A percentile compares a stretch with the other conserved stretches of the same genome.
Evolutionary conservation across 2,888 invertebrate species (phyloP).

Genomic region (Alcis repandata): DNA sequence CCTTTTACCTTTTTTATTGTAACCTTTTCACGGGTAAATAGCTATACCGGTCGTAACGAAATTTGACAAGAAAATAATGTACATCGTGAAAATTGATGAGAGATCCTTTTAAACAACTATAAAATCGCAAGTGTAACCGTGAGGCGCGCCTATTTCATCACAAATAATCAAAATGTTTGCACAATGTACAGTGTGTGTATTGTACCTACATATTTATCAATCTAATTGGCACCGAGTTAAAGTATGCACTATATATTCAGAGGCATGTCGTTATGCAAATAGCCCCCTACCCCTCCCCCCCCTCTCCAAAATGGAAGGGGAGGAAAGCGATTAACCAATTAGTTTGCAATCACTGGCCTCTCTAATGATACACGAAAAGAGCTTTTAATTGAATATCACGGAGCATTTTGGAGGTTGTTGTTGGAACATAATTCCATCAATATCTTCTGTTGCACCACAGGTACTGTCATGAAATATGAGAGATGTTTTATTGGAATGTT

Average conservation of each 20-base stretch:
- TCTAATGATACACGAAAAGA: slow-evolving; percentile 25
- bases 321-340: slow-evolving; percentile 25
- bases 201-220: not conserved
- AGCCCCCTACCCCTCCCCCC: not conserved
- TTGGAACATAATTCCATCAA: not conserved
- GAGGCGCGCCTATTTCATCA: not conserved
- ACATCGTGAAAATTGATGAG: too few species aligned
- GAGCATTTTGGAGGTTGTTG: not conserved
- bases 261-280: slow-evolving; percentile 29
- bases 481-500: too few species aligned
- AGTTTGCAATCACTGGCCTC: slow-evolving; percentile 28
- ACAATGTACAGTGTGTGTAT: too few species aligned
- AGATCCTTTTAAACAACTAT: too few species aligned
- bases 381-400: slow-evolving; percentile 28
- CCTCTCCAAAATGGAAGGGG: not conserved
- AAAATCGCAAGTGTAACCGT: not conserved
- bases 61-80: not conserved
- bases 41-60: not conserved
- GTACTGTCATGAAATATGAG: too few species aligned
- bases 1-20: too few species aligned
- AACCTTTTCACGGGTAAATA: not conserved
- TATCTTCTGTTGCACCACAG: too few species aligned
- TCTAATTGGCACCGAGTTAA: slow-evolving; percentile 5
- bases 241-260: slow-evolving; percentile 14
- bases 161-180: too few species aligned